phyloP scores from a whole-genome alignment of 2,888 invertebrate species.

The Hyposoter dolosus region DNA sequence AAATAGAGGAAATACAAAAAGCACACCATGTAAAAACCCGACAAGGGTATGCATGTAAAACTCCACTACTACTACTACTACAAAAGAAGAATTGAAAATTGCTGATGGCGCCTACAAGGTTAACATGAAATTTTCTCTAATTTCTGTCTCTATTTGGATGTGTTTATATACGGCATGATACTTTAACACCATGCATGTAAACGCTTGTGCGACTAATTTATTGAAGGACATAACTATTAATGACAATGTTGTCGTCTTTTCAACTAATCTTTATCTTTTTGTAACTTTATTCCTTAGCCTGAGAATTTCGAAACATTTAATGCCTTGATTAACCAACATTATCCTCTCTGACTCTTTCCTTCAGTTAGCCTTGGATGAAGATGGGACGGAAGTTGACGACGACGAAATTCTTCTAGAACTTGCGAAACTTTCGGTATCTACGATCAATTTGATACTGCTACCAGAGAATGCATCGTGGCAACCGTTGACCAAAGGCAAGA shows the following conservation, averaged over 20 bases:
- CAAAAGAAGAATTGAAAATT: conserved; percentile 44
- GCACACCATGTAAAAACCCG: too few species aligned
- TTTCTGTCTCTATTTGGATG: neutral
- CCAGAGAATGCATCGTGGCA: conserved; percentile 40
- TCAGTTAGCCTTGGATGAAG: conserved; percentile 51
- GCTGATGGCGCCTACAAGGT: conserved; percentile 44
- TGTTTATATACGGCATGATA: neutral
- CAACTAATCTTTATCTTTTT: neutral
- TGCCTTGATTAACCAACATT: neutral
- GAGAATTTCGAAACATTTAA: neutral
- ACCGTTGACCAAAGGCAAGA: neutral
- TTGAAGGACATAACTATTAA: neutral
- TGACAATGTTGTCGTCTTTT: neutral
- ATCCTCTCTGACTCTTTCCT: neutral
- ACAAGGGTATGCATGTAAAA: too few species aligned
- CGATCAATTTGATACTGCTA: conserved; percentile 43
- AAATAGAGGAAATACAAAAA: too few species aligned
- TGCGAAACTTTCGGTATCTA: conserved; percentile 20
- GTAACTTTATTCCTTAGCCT: neutral
- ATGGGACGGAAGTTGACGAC: conserved; percentile 58
- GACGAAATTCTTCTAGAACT: conserved; percentile 55
- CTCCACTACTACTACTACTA: too few species aligned
- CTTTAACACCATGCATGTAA: conserved; percentile 3
- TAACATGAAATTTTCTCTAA: conserved; percentile 1
- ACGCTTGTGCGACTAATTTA: neutral